Evolutionary conservation across 2,113 vertebrate species (phyloP).

Genomic region (Melospiza georgiana): DNA sequence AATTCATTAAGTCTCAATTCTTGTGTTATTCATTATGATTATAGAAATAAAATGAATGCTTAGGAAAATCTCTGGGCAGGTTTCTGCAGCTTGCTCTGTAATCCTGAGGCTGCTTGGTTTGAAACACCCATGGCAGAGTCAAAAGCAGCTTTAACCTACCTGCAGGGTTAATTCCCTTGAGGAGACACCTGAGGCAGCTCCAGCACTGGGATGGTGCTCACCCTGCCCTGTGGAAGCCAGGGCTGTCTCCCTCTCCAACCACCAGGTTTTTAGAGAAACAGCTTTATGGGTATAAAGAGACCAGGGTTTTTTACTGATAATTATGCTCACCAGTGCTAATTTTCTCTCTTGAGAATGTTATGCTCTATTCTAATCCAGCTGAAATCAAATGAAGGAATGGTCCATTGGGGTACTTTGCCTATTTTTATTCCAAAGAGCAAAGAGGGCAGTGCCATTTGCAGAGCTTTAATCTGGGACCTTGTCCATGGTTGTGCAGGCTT

Average conservation of each 20-base stretch:
- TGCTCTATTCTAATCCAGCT: neutral
- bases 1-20: neutral
- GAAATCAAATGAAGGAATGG: neutral
- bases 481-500: accelerated
- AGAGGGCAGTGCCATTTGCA: neutral
- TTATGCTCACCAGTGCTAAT: neutral
- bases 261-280: neutral
- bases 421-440: neutral
- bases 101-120: neutral
- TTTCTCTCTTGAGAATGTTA: neutral
- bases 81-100: neutral
- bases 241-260: neutral
- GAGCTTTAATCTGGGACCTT: neutral
- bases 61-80: neutral
- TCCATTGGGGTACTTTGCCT: neutral
- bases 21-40: neutral
- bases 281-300: neutral
- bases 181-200: neutral
- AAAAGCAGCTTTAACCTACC: neutral
- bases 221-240: neutral
- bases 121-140: neutral
- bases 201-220: neutral
- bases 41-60: neutral
- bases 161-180: neutral
- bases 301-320: neutral